Evolutionary conservation across 2,888 invertebrate species (phyloP), one percentile per base, ranked within the genome.

Genomic region (Argyra leucocephala): DNA sequence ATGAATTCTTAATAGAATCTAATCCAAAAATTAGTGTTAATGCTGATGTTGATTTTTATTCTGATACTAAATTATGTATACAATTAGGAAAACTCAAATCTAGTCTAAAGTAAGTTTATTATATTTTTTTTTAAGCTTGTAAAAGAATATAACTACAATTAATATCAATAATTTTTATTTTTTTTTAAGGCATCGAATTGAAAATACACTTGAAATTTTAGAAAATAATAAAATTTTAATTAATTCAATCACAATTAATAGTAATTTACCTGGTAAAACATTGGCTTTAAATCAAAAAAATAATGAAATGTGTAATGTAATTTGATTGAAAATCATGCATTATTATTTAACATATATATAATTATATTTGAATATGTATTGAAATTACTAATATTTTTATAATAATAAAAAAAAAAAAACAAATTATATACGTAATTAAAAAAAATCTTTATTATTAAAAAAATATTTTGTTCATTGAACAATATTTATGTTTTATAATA

Each of bases 271-370:
- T 6, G 89, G 88, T n/a, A 82, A 81, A 67, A 90, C 91, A 0
- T 90, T 88, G 74, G 85, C 86, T 22, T 82, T 92, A 58, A 90
- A 91, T 76, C 82, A 83, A 70, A 89, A 89, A 76, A 92, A 91
- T 77, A 89, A 88, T 74, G 86, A 88, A 75, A 88, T 90, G 86
- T 92, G 91, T 75, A 83, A 79, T 73, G 72, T 80, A 70, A 83
- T 79, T 26, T 26, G 22, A 58, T 22, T 15, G 15, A 23, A 24
- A 18, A 23, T 9, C 10, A 7, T 57, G n/a, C n/a, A n/a, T n/a
- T n/a, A n/a, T n/a, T n/a, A n/a, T n/a, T n/a, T n/a, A n/a, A n/a
- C n/a, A n/a, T n/a, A n/a, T n/a, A n/a, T n/a, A n/a, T n/a, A n/a
- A n/a, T n/a, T n/a, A n/a, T n/a, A n/a, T n/a, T n/a, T n/a, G n/a